Conservation (phyloP, 2,113 vertebrate genomes). For the rat (Rattus norvegicus) region DNA sequence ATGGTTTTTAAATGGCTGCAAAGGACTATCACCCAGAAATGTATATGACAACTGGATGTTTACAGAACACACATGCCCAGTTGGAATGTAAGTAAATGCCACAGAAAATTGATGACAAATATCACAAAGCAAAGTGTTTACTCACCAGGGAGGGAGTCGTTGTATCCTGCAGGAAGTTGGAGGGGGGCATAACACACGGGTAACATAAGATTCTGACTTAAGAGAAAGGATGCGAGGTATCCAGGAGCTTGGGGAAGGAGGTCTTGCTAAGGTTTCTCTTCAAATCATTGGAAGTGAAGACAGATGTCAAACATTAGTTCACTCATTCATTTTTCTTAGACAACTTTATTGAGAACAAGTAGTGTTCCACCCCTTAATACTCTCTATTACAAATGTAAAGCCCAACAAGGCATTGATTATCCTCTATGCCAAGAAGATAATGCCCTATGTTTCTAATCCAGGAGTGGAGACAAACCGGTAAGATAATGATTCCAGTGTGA, state of each 20-base stretch:
- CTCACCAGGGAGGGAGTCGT: neutral
- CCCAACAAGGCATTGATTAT: neutral
- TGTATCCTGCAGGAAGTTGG: neutral
- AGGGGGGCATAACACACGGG: neutral
- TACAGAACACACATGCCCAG: neutral
- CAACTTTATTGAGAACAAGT: neutral
- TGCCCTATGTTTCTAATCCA: neutral
- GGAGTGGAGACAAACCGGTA: neutral
- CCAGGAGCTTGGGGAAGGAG: neutral
- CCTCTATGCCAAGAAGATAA: conserved; percentile 2
- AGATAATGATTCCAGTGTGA: neutral
- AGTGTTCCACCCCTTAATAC: accelerated
- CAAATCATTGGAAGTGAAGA: neutral
- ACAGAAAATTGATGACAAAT: conserved; percentile 65
- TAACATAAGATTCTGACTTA: neutral
- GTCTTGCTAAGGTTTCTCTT: neutral
- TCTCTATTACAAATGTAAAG: neutral
- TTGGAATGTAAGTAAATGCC: conserved; percentile 65
- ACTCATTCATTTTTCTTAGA: neutral
- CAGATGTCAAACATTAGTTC: neutral
- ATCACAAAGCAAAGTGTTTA: conserved; percentile 34
- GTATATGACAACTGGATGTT: conserved; percentile 40
- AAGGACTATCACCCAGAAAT: neutral
- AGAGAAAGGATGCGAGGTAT: neutral
- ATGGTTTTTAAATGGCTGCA: conserved; percentile 15